phyloP scores from a whole-genome alignment of 2,888 invertebrate genomes.

The Orchestes rusci region DNA sequence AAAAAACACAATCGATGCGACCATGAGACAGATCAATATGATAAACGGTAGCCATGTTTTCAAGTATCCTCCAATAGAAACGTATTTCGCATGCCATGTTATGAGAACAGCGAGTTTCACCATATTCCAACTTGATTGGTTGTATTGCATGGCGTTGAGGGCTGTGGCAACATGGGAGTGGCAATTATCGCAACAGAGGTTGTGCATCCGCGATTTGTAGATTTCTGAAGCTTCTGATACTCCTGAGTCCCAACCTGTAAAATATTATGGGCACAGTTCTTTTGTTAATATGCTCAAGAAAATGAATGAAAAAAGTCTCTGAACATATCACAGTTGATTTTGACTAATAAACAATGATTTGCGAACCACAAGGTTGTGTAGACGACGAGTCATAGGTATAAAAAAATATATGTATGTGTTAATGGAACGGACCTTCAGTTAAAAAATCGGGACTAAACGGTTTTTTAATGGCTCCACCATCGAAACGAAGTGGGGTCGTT shows the following conservation, averaged over 20 bases:
- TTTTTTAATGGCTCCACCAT: no score
- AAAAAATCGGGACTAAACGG: no score
- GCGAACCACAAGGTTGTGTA: no score
- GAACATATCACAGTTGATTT: no score
- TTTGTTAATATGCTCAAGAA: no score
- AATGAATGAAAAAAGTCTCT: no score
- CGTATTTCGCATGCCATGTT: constrained; percentile 72
- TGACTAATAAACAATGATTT: no score
- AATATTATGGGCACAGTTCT: no score
- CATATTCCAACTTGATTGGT: constrained; percentile 85
- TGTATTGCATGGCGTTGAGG: constrained; percentile 84
- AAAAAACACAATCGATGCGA: constrained; percentile 11
- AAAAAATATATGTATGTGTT: no score
- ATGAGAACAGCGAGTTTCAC: constrained; percentile 75
- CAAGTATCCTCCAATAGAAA: constrained; percentile 60
- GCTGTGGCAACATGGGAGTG: constrained; percentile 96
- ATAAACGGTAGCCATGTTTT: constrained; percentile 83
- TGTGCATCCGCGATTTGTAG: constrained; percentile 91
- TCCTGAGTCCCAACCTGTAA: constrained; percentile 74
- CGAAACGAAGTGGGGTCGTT: no score
- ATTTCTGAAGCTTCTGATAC: constrained; percentile 89
- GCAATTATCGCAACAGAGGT: constrained; percentile 94
- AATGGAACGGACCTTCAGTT: no score
- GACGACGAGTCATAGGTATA: no score
- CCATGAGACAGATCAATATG: constrained; percentile 40